Evolutionary conservation across 2,888 invertebrate genomes (phyloP), one percentile per base, ranked within the genome.

Genomic region (Epirrhoe alternata): DNA sequence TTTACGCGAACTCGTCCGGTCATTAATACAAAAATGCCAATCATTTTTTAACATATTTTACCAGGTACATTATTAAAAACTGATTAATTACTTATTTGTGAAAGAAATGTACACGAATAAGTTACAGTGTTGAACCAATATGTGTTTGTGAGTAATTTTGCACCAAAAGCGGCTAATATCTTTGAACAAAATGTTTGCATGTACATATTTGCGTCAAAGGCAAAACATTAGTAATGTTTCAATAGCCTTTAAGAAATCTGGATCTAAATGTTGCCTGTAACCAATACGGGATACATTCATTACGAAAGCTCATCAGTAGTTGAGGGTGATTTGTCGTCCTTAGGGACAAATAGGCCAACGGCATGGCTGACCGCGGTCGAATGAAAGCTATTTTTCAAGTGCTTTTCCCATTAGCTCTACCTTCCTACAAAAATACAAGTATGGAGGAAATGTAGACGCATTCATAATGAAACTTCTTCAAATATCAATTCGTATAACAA

Each of bases 261-360:
- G 56, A 47, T 54, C 24, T n/a, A 16, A 45, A 61, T 60, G 59
- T 66, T 68, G 47, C 63, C 64, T 59, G 68, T 64, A 70, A 62
- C 67, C 69, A 74, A 74, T 69, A 69, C 63, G 55, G 69, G 63
- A 65, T 62, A 74, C 76, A 79, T 79, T 79, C 74, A 79, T 80
- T 81, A 78, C 78, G 68, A 74, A 77, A 79, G 71, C 81, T 81
- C 80, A 80, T 77, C 79, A 77, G 68, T 78, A 76, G 76, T 78
- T 73, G 75, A 73, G 75, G 72, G 77, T 80, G 80, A 80, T 80
- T 82, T 79, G 80, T 79, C 60, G 74, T 73, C 79, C 76, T 76
- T 33, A 59, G 78, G 77, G 82, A 74, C 74, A 73, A 75, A 76
- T 77, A 79, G 72, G 69, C 72, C 66, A 69, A 65, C 62, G 72